Evolutionary conservation across 2,888 invertebrate genomes (phyloP).

Genomic region (Hydrotaea cyrtoneurina): DNA sequence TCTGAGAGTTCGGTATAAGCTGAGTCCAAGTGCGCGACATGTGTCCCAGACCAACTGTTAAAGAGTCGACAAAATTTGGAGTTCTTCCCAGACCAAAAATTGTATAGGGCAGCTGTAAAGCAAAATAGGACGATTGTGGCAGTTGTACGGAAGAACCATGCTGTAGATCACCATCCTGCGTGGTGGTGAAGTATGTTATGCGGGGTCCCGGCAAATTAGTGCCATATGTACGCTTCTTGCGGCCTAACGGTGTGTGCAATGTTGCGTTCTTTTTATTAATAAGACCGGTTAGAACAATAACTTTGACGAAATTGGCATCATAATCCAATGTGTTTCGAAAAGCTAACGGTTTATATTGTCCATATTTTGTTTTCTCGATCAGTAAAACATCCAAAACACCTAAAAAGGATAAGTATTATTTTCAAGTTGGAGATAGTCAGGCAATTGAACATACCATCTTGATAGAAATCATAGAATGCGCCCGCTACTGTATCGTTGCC

Average conservation of each 20-base stretch:
- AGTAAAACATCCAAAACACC: conserved; percentile 92
- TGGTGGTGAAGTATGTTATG: conserved; percentile 92
- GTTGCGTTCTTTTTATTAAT: conserved; percentile 87
- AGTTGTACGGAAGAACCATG: conserved; percentile 93
- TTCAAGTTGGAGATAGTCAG: too few relatives aligned
- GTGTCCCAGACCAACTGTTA: conserved; percentile 89
- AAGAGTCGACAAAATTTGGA: conserved; percentile 96
- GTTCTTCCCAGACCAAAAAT: conserved; percentile 98
- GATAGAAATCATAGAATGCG: conserved; percentile 95
- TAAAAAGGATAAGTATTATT: conserved; percentile 40
- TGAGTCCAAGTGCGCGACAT: conserved; percentile 90
- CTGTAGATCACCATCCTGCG: conserved; percentile 91
- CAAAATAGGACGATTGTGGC: conserved; percentile 94
- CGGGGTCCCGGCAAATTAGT: conserved; percentile 96
- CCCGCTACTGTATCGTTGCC: conserved; percentile 90
- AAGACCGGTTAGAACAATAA: conserved; percentile 93
- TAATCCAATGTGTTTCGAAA: conserved; percentile 94
- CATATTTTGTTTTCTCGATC: conserved; percentile 82
- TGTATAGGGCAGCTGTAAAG: conserved; percentile 96
- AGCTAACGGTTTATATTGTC: conserved; percentile 86
- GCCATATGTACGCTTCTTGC: conserved; percentile 89
- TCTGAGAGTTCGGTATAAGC: conserved; percentile 98
- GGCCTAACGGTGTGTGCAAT: conserved; percentile 87
- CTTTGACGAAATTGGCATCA: conserved; percentile 97
- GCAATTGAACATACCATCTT: conserved; percentile 85